Conservation (phyloP, 2,797 vertebrate genomes). For the Anabas testudineus region DNA sequence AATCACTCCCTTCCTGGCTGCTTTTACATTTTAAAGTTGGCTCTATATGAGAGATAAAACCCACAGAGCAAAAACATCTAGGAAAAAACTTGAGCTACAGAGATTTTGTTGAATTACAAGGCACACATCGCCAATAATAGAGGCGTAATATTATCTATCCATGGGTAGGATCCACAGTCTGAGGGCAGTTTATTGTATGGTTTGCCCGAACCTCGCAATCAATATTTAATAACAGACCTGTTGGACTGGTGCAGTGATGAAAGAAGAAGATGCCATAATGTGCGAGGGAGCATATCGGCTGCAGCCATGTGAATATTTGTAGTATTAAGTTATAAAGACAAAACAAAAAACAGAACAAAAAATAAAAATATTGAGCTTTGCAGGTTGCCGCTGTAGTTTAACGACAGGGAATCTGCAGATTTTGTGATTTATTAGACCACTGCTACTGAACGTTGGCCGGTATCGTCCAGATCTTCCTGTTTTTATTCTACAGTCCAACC, state of each 20-base stretch:
- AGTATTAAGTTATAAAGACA: conserved; percentile 6
- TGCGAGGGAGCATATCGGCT: conserved; percentile 41
- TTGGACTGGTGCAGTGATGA: conserved; percentile 52
- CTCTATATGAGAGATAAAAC: conserved; percentile 10
- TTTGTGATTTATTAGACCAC: conserved; percentile 20
- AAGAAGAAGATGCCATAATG: conserved; percentile 46
- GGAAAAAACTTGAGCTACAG: conserved; percentile 35
- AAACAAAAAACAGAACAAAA: no score
- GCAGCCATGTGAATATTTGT: conserved; percentile 37
- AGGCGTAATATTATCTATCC: conserved; percentile 60
- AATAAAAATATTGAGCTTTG: neutral
- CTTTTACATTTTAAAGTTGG: conserved; percentile 22
- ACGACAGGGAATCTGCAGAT: conserved; percentile 3
- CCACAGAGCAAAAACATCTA: conserved; percentile 24
- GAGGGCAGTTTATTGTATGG: conserved; percentile 65
- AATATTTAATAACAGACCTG: conserved; percentile 79
- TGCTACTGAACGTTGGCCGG: conserved; percentile 3
- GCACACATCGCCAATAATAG: conserved; percentile 49
- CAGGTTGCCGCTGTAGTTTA: conserved; percentile 3
- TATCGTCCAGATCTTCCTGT: neutral
- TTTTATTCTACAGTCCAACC: neutral
- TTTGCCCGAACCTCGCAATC: conserved; percentile 69
- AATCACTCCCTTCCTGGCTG: conserved; percentile 11
- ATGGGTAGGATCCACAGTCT: conserved; percentile 47
- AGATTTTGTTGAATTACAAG: conserved; percentile 54